A percentile compares a stretch with the other conserved stretches of the same genome.
Evolutionary conservation across 1,140 invertebrate genomes (phyloP).

Genomic region (Dinoponera quadriceps): DNA sequence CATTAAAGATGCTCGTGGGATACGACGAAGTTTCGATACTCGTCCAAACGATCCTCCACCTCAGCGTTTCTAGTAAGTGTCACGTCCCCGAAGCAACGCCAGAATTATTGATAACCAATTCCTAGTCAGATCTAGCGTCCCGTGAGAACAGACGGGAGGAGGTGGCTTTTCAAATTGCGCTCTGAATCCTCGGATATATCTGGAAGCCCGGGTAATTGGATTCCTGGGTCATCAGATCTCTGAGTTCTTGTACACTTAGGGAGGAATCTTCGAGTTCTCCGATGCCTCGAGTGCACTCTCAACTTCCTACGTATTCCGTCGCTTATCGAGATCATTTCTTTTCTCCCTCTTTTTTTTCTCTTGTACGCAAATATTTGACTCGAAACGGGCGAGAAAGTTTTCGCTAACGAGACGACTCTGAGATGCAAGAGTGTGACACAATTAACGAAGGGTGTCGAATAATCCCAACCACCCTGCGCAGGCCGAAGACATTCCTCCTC

Average conservation of each 20-base stretch:
- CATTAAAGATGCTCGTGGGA: constrained; percentile 57
- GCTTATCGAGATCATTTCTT: too few species aligned
- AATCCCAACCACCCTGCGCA: too few species aligned
- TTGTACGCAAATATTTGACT: too few species aligned
- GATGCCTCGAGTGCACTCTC: neutral
- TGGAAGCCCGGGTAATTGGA: constrained; percentile 49
- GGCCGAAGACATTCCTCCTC: too few species aligned
- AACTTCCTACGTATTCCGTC: neutral
- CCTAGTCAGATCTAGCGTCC: constrained; percentile 49
- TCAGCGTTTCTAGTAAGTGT: constrained; percentile 57
- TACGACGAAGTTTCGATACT: constrained; percentile 45
- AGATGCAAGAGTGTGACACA: too few species aligned
- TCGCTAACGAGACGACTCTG: too few species aligned
- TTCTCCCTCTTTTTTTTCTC: too few species aligned
- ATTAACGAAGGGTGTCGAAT: too few species aligned
- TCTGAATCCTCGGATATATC: constrained; percentile 46
- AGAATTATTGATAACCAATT: constrained; percentile 61
- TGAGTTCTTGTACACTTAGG: constrained; percentile 35
- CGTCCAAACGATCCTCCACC: constrained; percentile 38
- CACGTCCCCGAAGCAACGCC: constrained; percentile 54
- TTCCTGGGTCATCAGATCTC: constrained; percentile 48
- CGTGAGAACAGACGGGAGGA: neutral
- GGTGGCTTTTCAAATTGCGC: constrained; percentile 60
- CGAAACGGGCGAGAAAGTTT: too few species aligned
- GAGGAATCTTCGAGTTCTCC: neutral